Evolutionary conservation across 2,888 invertebrate species (phyloP), one percentile per base, ranked within the genome.

Genomic region (Hylaea fasciaria): DNA sequence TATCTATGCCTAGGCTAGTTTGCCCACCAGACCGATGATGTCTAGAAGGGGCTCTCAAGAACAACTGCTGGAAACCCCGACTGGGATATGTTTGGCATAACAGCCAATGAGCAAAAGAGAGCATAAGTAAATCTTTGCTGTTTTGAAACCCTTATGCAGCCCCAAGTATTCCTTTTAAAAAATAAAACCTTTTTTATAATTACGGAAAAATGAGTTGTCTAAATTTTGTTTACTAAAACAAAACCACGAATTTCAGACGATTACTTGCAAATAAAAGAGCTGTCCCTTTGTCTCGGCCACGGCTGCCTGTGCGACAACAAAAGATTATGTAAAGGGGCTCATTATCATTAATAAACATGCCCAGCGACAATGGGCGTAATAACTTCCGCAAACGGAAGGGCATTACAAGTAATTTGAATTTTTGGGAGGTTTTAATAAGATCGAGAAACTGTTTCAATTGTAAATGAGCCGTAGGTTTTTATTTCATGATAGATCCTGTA

Each of bases 301-400:
- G 40, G 48, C 54, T 51, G 48, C 40, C 8, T n/a, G 13, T 11
- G 14, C 48, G 17, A 56, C 55, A 52, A 60, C 68, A 64, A 64
- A 62, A 66, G 66, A 66, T 65, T 62, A 65, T 64, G 64, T 60
- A 64, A 66, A 65, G 47, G 55, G 46, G 50, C 61, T 57, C 52
- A 65, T 62, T 60, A 59, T 55, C 64, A 65, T 68, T 67, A 65
- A 63, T 61, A 54, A 63, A 58, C 59, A 56, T 51, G 47, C 45
- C 44, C 49, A 44, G 41, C 65, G 37, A 39, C 55, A 68, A 68
- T 68, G 45, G 57, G 37, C 48, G 57, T 53, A 57, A 64, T 64
- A 60, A 60, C 43, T 64, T 52, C 51, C 54, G 29, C 49, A 50
- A 48, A 54, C 35, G 39, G 13, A 41, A 51, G 35, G 35, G 39